Evolutionary conservation across 1,140 invertebrate genomes (phyloP).

Genomic region (Xylocopa sonorina): DNA sequence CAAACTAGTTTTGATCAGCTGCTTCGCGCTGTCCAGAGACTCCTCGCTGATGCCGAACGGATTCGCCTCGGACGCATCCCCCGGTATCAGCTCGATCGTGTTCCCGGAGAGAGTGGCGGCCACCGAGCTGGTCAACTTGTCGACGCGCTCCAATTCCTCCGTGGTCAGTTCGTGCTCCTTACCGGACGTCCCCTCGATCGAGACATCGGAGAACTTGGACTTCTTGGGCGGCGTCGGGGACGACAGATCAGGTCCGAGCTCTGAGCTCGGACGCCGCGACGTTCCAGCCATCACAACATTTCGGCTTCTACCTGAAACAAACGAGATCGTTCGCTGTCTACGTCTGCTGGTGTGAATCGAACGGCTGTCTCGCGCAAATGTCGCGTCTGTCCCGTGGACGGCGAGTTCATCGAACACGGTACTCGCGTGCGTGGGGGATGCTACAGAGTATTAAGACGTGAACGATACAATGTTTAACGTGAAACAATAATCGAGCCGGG

Average conservation of each 20-base stretch:
- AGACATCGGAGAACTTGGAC: conserved; percentile 46
- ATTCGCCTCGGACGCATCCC: background rate
- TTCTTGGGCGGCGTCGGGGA: conserved; percentile 64
- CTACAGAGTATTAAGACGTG: background rate
- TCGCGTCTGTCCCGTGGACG: background rate
- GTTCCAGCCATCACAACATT: conserved; percentile 78
- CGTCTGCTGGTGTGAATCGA: too few species aligned
- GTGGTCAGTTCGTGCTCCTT: conserved; percentile 22
- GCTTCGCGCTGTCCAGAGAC: conserved; percentile 20
- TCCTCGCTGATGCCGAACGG: conserved; percentile 38
- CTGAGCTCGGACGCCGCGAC: conserved; percentile 69
- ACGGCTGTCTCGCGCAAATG: too few species aligned
- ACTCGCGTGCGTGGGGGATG: background rate
- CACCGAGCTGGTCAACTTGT: conserved; percentile 16
- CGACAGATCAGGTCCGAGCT: conserved; percentile 70
- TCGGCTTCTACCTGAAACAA: conserved; percentile 64
- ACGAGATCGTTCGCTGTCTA: too few species aligned
- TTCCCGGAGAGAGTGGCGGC: conserved; percentile 19
- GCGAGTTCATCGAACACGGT: background rate
- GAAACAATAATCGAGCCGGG: background rate
- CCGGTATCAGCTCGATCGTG: conserved; percentile 9
- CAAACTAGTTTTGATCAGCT: conserved; percentile 14
- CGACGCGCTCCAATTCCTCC: conserved; percentile 41
- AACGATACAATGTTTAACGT: background rate
- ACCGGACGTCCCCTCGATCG: conserved; percentile 5